Evolutionary conservation across 1,140 invertebrate species (phyloP), one percentile per base, ranked within the genome.

Genomic region (Drosophila willistoni): DNA sequence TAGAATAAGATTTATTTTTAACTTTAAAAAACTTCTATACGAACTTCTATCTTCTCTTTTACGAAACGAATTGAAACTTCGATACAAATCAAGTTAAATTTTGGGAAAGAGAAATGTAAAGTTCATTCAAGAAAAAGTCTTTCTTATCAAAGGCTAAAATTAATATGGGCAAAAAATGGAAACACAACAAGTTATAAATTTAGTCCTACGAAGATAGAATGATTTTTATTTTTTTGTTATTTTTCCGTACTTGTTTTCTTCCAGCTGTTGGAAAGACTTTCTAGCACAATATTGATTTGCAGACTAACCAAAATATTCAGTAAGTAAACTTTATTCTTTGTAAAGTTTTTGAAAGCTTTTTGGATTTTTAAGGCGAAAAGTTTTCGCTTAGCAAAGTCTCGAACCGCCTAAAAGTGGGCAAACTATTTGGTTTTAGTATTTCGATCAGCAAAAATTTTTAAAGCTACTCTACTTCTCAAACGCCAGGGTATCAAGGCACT

Each of bases 401-500:
- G 14, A 73, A 41, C 51, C 29, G 36, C 57, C 51, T 22, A 2
- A 36, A 72, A 36, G 14, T 47, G 2, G 44, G 44, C 44, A 51
- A 51, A 12, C 2, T 12, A 51, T n/a, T 39, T 14, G 17, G 6
- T 5, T 51, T 51, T 10, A 22, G 19, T 9, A 22, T 51, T 19
- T 3, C 44, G 17, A 12, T 36, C 39, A 36, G 33, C 25, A 22
- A 89, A 84, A 0, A 89, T 10, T 7, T 67, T 36, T 7, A 60
- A 29, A 4, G 55, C 33, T 2, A 55, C 5, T 57, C 5, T 19
- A 0, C 54, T 12, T 4, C 87, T 72, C 7, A 79, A 9, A 2
- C 83, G 72, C 71, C 67, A 76, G 3, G 87, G 60, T 12, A 90
- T 44, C 1, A 19, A 25, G 0, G 12, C 56, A 0, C 33, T 22